phyloP scores from a whole-genome alignment of 2,888 invertebrate genomes.

The Ommatoiulus sabulosus region DNA sequence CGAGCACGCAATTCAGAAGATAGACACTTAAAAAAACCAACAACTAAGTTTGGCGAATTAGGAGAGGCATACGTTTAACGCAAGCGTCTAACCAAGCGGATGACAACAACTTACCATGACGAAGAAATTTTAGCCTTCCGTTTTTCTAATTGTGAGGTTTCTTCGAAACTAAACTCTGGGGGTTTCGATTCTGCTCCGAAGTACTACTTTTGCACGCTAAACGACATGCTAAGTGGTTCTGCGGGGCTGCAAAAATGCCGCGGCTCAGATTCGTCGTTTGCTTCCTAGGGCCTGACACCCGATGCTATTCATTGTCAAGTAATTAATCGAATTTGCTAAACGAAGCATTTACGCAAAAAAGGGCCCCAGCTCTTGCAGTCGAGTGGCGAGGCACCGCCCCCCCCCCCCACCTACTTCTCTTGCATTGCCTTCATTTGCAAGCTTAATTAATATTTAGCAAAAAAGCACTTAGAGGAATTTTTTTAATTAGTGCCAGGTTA shows the following conservation, averaged over 20 bases:
- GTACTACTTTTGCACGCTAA: not conserved
- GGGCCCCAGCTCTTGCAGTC: not conserved
- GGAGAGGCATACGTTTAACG: constrained; percentile 14
- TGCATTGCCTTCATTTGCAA: not conserved
- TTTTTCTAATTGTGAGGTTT: constrained; percentile 18
- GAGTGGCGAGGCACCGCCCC: not conserved
- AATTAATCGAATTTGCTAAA: constrained; percentile 40
- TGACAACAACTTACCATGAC: constrained; percentile 36
- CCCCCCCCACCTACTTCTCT: not conserved
- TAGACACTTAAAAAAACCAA: constrained; percentile 23
- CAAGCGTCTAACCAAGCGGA: not conserved
- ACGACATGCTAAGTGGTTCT: not conserved
- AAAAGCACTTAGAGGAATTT: not conserved
- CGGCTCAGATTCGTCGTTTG: not conserved
- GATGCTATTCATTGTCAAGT: constrained; percentile 21
- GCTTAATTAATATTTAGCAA: not conserved
- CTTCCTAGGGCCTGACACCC: not conserved
- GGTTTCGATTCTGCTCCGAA: not conserved
- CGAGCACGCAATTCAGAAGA: not conserved
- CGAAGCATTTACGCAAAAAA: constrained; percentile 34
- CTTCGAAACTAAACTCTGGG: not conserved
- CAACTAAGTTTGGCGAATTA: constrained; percentile 26
- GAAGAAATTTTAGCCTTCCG: not conserved
- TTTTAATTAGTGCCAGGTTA: constrained; percentile 11
- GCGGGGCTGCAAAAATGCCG: not conserved